These are phyloP conservation scores for Botia almorhae DNA, from an alignment of 2,797 vertebrate species.

Conservation along the genomic window DNA sequence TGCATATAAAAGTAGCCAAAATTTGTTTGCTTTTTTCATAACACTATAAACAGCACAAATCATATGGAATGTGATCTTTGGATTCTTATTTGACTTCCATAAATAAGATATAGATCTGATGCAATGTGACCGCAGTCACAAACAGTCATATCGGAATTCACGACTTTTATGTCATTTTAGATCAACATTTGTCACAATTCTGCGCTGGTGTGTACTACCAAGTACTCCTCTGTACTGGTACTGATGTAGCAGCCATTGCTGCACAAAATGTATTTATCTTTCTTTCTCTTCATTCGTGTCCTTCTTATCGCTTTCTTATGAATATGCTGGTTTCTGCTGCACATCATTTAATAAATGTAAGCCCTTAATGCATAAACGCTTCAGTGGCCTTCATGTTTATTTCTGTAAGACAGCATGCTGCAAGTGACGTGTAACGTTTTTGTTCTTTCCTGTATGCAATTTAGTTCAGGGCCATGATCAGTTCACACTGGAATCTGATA, in stretches of 20 bases:
- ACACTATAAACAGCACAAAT: no score
- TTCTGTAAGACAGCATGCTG: not conserved
- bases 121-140: no score
- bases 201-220: not conserved
- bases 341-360: not conserved
- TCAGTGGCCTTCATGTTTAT: not conserved
- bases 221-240: not conserved
- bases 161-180: not conserved
- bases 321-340: not conserved
- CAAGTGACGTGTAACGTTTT: not conserved
- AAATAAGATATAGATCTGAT: no score
- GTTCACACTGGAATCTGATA: not conserved
- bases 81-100: no score
- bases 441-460: not conserved
- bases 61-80: no score
- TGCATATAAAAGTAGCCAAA: no score
- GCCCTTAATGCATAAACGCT: not conserved
- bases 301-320: not conserved
- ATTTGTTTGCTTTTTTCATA: no score
- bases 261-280: not conserved
- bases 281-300: not conserved
- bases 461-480: not conserved
- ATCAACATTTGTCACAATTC: not conserved
- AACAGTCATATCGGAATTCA: not conserved
- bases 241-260: not conserved